phyloP scores from a whole-genome alignment of 2,888 invertebrate species.

The Cosmorhoe ocellata region DNA sequence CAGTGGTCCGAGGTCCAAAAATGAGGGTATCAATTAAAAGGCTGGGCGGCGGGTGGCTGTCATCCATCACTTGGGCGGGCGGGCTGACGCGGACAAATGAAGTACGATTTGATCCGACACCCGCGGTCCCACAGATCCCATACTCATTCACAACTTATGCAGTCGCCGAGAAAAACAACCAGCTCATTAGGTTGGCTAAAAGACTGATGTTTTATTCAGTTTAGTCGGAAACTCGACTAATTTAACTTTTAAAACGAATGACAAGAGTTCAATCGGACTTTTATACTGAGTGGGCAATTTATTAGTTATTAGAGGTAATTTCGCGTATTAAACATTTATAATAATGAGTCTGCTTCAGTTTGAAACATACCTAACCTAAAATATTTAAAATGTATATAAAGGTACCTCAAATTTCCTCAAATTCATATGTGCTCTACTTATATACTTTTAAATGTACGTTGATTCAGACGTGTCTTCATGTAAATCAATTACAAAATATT shows the following conservation, averaged over 20 bases:
- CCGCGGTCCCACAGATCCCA: slow-evolving; percentile 59
- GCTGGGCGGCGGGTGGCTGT: slow-evolving; percentile 49
- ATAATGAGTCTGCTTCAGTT: background rate
- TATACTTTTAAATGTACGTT: too few relatives aligned
- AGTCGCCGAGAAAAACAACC: slow-evolving; percentile 72
- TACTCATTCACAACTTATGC: slow-evolving; percentile 76
- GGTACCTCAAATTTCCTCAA: too few relatives aligned
- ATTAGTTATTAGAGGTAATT: background rate
- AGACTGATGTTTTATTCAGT: slow-evolving; percentile 78
- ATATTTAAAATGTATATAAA: too few relatives aligned
- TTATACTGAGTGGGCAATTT: background rate
- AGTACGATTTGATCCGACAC: slow-evolving; percentile 77
- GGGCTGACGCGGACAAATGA: slow-evolving; percentile 77
- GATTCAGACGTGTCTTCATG: too few relatives aligned
- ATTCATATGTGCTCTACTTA: too few relatives aligned
- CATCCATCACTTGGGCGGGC: slow-evolving; percentile 69
- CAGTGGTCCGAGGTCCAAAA: slow-evolving; percentile 50
- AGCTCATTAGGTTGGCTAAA: slow-evolving; percentile 72
- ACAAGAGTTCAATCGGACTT: slow-evolving; percentile 66
- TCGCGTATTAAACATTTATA: background rate
- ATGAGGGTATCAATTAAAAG: slow-evolving; percentile 78
- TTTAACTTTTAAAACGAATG: slow-evolving; percentile 77
- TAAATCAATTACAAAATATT: too few relatives aligned
- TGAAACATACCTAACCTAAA: too few relatives aligned
- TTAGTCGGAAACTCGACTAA: slow-evolving; percentile 64